These are phyloP conservation scores for Drosophila elegans DNA, from an alignment of 1,140 invertebrate genomes.

Conservation along the genomic window DNA sequence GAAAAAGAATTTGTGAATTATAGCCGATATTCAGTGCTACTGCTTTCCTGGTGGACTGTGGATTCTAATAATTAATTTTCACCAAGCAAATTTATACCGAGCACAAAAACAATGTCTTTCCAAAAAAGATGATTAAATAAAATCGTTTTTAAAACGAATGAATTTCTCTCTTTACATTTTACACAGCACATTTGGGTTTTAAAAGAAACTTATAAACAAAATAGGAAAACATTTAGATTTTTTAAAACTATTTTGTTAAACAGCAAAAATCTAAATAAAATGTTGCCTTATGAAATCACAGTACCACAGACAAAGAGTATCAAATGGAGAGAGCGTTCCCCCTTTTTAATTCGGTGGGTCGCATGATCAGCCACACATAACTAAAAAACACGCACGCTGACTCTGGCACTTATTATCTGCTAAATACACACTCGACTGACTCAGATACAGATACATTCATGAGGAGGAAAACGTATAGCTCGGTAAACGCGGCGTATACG, in stretches of 20 bases:
- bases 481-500: constrained; percentile 44
- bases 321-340: constrained; percentile 11
- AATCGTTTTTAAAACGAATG: too few species aligned
- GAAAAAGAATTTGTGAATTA: constrained; percentile 1
- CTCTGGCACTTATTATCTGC: constrained; percentile 37
- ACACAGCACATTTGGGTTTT: too few species aligned
- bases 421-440: constrained; percentile 38
- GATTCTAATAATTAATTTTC: background rate
- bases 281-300: background rate
- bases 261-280: background rate
- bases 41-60: background rate
- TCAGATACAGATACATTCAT: constrained; percentile 1
- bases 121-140: too few species aligned
- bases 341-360: constrained; percentile 23
- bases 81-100: background rate
- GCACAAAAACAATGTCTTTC: too few species aligned
- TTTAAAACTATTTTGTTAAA: too few species aligned
- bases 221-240: too few species aligned
- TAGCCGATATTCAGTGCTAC: background rate
- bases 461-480: constrained; percentile 3
- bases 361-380: constrained; percentile 36
- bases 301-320: background rate
- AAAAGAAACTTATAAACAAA: too few species aligned
- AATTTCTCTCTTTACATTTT: too few species aligned
- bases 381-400: constrained; percentile 23